Percentiles rank a stretch among this genome's conserved stretches.
phyloP scores from a whole-genome alignment of 64 coral and sea anemone species.

The Montipora capricornis region DNA sequence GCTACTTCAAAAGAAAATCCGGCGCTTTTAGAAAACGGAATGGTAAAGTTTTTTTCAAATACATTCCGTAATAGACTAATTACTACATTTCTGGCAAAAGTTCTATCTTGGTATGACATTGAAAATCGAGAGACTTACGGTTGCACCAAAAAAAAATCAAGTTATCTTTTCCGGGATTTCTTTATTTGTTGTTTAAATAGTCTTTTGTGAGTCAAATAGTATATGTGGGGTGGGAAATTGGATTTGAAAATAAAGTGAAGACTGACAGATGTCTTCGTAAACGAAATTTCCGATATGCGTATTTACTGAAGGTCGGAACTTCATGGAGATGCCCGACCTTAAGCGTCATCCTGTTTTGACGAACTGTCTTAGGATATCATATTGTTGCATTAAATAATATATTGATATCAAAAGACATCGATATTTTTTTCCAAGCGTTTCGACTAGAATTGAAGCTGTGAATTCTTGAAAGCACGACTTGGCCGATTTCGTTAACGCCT shows the following conservation, averaged over 20 bases:
- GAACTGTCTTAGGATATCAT: background rate
- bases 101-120: no score
- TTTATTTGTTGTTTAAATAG: constrained; percentile 51
- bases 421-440: constrained; percentile 5
- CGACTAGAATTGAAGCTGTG: background rate
- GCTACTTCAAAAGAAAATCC: background rate
- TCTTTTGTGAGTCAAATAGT: constrained; percentile 49
- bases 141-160: background rate
- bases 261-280: background rate
- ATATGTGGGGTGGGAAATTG: constrained; percentile 7
- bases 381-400: background rate
- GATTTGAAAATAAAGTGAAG: constrained; percentile 32
- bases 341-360: background rate
- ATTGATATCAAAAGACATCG: background rate
- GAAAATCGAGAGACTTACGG: background rate
- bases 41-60: background rate
- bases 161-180: constrained; percentile 15
- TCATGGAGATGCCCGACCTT: background rate
- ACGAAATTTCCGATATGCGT: constrained; percentile 18
- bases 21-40: background rate
- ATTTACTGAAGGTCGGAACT: constrained; percentile 14
- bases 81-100: no score
- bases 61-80: no score
- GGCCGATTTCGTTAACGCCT: background rate
- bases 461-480: background rate